A percentile compares a stretch with the other conserved stretches of the same genome.
Conservation (phyloP, 2,888 invertebrate species). For the Xylocampa areola region DNA sequence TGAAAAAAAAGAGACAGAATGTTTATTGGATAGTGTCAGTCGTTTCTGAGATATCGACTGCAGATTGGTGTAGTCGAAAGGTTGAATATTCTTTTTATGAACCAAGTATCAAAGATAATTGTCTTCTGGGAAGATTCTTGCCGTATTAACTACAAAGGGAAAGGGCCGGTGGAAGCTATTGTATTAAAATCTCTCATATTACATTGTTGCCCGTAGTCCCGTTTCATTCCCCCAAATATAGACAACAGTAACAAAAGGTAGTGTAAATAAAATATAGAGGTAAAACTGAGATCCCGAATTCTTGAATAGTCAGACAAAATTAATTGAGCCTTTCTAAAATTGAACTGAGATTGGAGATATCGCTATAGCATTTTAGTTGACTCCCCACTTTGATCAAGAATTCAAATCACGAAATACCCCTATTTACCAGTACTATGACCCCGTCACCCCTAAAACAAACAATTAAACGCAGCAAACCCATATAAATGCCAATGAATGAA, state of each 20-base stretch:
- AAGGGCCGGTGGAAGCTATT: conserved; percentile 18
- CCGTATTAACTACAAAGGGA: conserved; percentile 29
- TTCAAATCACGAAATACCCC: conserved; percentile 34
- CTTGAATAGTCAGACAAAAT: too few relatives aligned
- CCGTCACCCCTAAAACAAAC: conserved; percentile 16
- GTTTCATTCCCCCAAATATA: conserved; percentile 17
- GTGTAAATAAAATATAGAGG: not conserved
- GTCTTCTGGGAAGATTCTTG: conserved; percentile 17
- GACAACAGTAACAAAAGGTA: conserved; percentile 2
- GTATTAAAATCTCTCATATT: conserved; percentile 22
- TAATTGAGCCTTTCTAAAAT: too few relatives aligned
- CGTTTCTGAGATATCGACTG: conserved; percentile 10
- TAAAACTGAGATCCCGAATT: too few relatives aligned
- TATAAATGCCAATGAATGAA: conserved; percentile 19
- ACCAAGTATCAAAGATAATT: conserved; percentile 30
- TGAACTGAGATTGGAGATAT: too few relatives aligned
- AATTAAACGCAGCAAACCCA: conserved; percentile 24
- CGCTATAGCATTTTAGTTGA: conserved; percentile 9
- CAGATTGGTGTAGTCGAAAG: conserved; percentile 3
- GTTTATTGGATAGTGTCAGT: conserved; percentile 30
- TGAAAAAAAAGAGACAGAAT: conserved; percentile 22
- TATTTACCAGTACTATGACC: conserved; percentile 21
- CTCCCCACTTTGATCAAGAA: conserved; percentile 12
- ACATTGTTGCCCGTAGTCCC: conserved; percentile 25
- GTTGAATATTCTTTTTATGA: conserved; percentile 24